A percentile compares a stretch with the other conserved stretches of the same genome.
These are phyloP conservation scores for Pantherophis alleghaniensis DNA, from an alignment of 2,797 vertebrate species.

Conservation along the genomic window DNA sequence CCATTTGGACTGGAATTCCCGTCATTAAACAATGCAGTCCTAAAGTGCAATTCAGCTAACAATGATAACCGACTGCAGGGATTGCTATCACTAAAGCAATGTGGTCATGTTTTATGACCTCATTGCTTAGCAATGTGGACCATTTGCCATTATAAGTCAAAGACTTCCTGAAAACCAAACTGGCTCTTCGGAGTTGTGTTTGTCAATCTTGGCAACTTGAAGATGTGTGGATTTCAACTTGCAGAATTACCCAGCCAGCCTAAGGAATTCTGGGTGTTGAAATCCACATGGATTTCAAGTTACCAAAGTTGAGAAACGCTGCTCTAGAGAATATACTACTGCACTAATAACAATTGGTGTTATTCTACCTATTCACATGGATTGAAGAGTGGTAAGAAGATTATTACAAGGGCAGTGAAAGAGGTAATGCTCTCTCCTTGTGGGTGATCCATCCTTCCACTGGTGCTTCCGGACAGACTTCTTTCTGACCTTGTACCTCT, in stretches of 20 bases:
- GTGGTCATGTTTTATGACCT: not conserved
- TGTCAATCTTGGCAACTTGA: too few relatives aligned
- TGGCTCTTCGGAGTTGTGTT: not conserved
- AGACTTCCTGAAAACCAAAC: not conserved
- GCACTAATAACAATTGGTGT: not conserved
- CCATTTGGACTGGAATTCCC: not conserved
- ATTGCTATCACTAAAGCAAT: not conserved
- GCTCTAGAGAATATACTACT: not conserved
- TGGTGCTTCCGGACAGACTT: not conserved
- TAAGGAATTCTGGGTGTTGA: too few relatives aligned
- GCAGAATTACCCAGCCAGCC: too few relatives aligned
- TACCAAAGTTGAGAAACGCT: too few relatives aligned
- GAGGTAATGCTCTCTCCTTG: not conserved
- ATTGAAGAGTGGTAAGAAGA: not conserved
- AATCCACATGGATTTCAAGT: too few relatives aligned
- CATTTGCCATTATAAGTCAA: not conserved
- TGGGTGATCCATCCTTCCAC: not conserved
- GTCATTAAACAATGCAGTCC: not conserved
- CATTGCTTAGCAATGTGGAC: not conserved
- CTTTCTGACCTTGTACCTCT: not conserved
- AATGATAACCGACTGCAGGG: not conserved
- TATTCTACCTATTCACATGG: not conserved
- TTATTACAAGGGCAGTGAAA: not conserved
- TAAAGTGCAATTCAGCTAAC: not conserved
- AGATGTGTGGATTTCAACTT: too few relatives aligned